These are phyloP conservation scores for Hydropsyche tenuis DNA, from an alignment of 1,140 invertebrate species.

Conservation along the genomic window DNA sequence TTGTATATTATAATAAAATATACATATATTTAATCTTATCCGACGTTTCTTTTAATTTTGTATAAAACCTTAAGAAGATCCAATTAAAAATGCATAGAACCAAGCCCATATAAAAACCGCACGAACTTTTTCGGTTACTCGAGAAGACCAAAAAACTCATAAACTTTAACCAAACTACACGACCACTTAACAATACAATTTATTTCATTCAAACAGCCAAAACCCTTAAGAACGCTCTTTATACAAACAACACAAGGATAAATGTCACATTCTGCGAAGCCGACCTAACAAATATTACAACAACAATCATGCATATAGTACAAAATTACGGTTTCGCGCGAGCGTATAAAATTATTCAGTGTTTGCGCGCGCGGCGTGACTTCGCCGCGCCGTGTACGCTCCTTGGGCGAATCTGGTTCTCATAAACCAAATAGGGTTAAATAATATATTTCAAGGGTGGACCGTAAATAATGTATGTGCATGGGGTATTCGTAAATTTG, in stretches of 20 bases:
- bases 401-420: background rate
- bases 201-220: no score
- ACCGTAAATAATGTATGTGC: slow-evolving; percentile 17
- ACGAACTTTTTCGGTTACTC: no score
- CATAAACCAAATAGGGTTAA: slow-evolving; percentile 18
- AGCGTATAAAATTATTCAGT: background rate
- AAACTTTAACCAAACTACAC: no score
- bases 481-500: slow-evolving; percentile 8
- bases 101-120: no score
- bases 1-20: no score
- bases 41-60: no score
- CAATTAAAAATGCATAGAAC: no score
- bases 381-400: background rate
- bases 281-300: background rate
- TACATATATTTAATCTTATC: no score
- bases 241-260: background rate
- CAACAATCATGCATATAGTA: background rate
- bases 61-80: no score
- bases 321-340: background rate
- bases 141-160: no score
- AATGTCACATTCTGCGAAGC: background rate
- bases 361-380: background rate
- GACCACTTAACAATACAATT: no score
- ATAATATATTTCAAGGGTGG: slow-evolving; percentile 12
- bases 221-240: no score